Base-by-base conservation (phyloP, 2,113 vertebrate species). In the Malurus melanocephalus region DNA sequence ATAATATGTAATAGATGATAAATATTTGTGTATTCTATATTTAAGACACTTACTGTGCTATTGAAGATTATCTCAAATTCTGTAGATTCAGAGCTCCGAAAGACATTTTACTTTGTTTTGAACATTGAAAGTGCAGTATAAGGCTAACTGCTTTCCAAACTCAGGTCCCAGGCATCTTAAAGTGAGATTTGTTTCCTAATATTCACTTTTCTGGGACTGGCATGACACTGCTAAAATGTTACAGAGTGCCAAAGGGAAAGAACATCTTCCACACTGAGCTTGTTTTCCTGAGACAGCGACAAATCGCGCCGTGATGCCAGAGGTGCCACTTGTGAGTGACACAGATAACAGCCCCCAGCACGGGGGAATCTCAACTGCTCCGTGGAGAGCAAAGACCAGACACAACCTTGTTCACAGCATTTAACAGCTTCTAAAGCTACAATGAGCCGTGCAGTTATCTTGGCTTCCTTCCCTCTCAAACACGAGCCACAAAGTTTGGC, bases 221-320 rank as follows among this genome's bases (percentile, higher is more conserved):
- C 2, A 32, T 38, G 84, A 51, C 51, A 48, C 43, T 65, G 62
- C 28, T 82, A 7, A 87, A 73, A 65, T 28, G 43, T 27, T 20
- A 38, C 0, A 28, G 77, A 64, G 43, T 1, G 19, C 23, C 59
- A 61, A 53, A 87, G 20, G 62, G 71, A 59, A 80, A 33, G 51
- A 65, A 35, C 27, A 43, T 51, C 43, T 69, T 78, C 59, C 75
- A 61, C 8, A 7, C 12, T 1, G 20, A 6, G 26, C 24, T 64
- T 42, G 45, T 28, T 73, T 73, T 48, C 52, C 85, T 27, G 83
- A 84, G 87, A 77, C 5, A 80, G 48, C 9, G n/a, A 32, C 53
- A 3, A 1, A 68, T 62, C 2, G 5, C 16, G 10, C 21, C 5
- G 1, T 5, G 20, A 18, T 10, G n/a, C 32, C 66, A 79, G n/a